Conservation (phyloP, 2,888 invertebrate genomes). For the Lamellibrachia columna region DNA sequence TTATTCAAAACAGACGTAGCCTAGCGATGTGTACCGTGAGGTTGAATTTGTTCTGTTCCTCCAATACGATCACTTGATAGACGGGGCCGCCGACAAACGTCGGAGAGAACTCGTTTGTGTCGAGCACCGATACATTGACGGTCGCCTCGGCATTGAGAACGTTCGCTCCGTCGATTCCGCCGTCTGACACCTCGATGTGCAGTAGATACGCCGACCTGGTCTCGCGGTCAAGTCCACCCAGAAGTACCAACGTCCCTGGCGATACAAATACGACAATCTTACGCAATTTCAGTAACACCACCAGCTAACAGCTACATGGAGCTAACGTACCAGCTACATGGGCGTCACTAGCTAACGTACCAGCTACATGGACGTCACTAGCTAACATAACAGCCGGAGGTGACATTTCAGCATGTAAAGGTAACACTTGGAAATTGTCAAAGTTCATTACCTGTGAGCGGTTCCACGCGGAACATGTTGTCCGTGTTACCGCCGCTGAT, state of each 20-base stretch:
- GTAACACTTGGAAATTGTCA: background rate
- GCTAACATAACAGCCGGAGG: background rate
- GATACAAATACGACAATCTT: background rate
- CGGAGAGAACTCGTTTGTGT: background rate
- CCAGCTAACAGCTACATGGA: background rate
- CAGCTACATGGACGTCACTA: background rate
- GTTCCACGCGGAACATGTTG: conserved; percentile 25
- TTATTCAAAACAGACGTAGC: background rate
- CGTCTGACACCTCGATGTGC: background rate
- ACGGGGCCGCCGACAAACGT: background rate
- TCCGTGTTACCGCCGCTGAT: conserved; percentile 26
- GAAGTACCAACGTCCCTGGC: background rate
- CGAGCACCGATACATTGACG: background rate
- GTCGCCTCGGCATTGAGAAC: background rate
- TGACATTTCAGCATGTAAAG: too few species aligned
- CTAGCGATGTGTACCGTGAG: background rate
- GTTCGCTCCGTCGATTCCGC: background rate
- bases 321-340: background rate
- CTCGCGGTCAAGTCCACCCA: background rate
- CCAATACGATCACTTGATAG: conserved; percentile 3
- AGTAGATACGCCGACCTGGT: background rate
- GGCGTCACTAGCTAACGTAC: background rate
- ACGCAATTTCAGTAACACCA: background rate
- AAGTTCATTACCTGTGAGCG: conserved; percentile 16
- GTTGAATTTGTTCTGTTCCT: background rate